Conservation (phyloP, 2,113 vertebrate species). For the Otocyon megalotis region DNA sequence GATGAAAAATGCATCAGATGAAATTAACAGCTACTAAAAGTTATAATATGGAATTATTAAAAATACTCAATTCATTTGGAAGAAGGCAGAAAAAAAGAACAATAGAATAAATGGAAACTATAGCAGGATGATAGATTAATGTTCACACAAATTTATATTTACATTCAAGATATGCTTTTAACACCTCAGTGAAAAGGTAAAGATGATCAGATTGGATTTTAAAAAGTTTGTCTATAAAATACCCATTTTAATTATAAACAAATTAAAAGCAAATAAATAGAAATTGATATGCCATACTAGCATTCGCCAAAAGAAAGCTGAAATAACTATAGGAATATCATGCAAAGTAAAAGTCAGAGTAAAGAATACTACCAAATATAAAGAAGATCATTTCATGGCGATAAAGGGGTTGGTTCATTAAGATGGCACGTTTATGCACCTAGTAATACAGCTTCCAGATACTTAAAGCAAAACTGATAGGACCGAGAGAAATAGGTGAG, state of each 20-base stretch:
- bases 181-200: not conserved
- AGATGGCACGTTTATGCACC: not conserved
- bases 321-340: not conserved
- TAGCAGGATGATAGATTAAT: not conserved
- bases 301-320: not conserved
- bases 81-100: not conserved
- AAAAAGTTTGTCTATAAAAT: not conserved
- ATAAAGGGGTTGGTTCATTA: not conserved
- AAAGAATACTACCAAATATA: not conserved
- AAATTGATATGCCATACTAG: not conserved
- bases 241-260: not conserved
- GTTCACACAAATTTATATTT: not conserved
- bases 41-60: slow-evolving; percentile 1
- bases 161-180: not conserved
- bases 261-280: not conserved
- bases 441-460: not conserved
- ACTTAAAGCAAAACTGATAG: not conserved
- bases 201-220: not conserved
- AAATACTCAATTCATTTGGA: not conserved
- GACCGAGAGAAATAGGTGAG: not conserved
- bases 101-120: not conserved
- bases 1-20: not conserved
- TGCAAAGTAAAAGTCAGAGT: not conserved
- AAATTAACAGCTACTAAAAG: not conserved
- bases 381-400: not conserved